phyloP scores from a whole-genome alignment of 2,113 vertebrate species.

The Panthera tigris region DNA sequence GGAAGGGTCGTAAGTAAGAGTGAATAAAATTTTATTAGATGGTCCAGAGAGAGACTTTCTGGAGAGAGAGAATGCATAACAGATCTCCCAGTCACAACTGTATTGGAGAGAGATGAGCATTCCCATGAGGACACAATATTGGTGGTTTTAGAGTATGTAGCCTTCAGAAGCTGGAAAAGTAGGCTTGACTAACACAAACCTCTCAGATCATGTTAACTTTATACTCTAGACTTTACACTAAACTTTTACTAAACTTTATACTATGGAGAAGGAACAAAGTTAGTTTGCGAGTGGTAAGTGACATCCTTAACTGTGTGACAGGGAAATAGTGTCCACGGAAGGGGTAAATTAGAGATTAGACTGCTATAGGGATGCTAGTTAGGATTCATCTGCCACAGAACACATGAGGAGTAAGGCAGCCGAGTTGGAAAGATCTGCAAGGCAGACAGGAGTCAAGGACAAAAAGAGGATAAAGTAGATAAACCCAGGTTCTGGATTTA shows the following conservation, averaged over 20 bases:
- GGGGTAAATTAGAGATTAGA: background rate
- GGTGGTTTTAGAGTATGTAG: background rate
- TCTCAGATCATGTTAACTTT: background rate
- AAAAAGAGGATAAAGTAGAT: background rate
- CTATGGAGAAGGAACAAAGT: background rate
- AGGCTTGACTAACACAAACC: background rate
- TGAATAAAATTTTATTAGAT: background rate
- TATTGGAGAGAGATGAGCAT: background rate
- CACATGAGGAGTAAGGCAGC: background rate
- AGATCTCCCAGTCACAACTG: background rate
- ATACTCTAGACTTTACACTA: background rate
- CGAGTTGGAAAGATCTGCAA: background rate
- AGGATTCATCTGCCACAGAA: fast-evolving
- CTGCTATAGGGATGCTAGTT: background rate
- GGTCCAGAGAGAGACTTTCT: background rate
- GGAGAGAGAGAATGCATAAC: background rate
- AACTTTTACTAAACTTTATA: background rate
- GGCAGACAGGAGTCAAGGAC: background rate
- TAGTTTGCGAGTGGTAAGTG: background rate
- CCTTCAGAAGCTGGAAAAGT: background rate
- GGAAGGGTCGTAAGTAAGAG: background rate
- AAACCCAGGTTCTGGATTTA: background rate
- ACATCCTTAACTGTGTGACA: background rate
- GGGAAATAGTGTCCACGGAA: background rate
- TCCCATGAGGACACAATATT: background rate